These are phyloP conservation scores for Diachasma alloeum DNA, from an alignment of 1,140 invertebrate species.

Conservation along the genomic window DNA sequence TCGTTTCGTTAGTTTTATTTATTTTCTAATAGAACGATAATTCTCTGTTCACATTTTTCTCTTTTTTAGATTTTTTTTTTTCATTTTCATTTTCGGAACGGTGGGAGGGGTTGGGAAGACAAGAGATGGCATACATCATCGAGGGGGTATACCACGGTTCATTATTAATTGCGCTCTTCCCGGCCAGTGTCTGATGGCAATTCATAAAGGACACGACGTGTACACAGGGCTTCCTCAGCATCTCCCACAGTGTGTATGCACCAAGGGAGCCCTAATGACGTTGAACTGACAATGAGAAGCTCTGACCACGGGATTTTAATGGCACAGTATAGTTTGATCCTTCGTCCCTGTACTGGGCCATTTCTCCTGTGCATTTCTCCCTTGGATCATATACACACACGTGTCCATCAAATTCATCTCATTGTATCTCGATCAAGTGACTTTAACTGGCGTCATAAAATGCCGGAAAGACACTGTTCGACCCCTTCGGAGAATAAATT, in stretches of 20 bases:
- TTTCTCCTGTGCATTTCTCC: background rate
- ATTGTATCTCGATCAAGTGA: conserved; percentile 12
- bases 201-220: conserved; percentile 16
- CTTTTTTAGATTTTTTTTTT: background rate
- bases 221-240: background rate
- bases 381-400: background rate
- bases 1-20: too few species aligned
- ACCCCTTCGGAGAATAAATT: background rate
- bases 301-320: background rate
- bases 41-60: too few species aligned
- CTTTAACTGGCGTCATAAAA: background rate
- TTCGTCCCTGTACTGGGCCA: background rate
- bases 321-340: background rate
- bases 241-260: background rate
- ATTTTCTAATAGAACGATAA: too few species aligned
- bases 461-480: background rate
- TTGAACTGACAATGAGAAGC: conserved; percentile 4
- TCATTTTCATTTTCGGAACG: background rate
- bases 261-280: background rate
- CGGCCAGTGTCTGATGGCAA: background rate
- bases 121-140: background rate
- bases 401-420: conserved; percentile 4
- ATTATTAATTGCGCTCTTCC: conserved; percentile 13
- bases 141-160: background rate
- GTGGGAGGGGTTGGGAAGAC: background rate